Evolutionary conservation across 2,113 vertebrate species (phyloP), one percentile per base, ranked within the genome.

Genomic region (Osmerus mordax): DNA sequence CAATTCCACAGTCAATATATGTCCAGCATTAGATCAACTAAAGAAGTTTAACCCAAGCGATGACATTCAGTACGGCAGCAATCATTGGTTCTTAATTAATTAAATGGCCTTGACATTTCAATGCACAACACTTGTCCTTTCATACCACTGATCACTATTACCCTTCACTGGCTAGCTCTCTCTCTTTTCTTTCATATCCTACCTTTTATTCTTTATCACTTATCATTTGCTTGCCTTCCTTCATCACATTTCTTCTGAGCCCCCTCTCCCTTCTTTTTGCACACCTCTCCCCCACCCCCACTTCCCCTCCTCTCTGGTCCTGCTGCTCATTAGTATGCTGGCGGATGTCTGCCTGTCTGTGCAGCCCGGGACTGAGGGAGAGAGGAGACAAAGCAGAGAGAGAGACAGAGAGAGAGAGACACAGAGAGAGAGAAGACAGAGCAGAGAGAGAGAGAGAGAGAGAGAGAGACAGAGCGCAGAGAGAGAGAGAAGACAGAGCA

Each of bases 61-160:
- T 91, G 89, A 87, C 87, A 88, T 90, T 91, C 83, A 84, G 81
- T 78, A 71, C 74, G 72, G 73, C 21, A 9, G 78, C 86, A 85
- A 85, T 87, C 81, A 87, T 83, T 75, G 86, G 78, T 78, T 84
- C 73, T 81, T 88, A 89, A 90, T 89, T 83, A 89, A 90, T 87
- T 81, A 84, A 89, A 89, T 81, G 81, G 83, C 76, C 81, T 59
- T 91, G 89, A 90, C 87, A 90, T 91, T 88, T 90, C 79, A 80
- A 80, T 77, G 73, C 63, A 66, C 65, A 77, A 19, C 63, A 58
- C 75, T 84, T 83, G 81, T 89, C 82, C 86, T 86, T 85, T 85
- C 83, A 74, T 76, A 69, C 70, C 72, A 84, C 75, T 80, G 80
- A 80, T 80, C 16, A 65, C 78, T 53, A 59, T 75, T 78, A 74